Conservation (phyloP, 1,140 invertebrate genomes). For the Trichonephila clavata region DNA sequence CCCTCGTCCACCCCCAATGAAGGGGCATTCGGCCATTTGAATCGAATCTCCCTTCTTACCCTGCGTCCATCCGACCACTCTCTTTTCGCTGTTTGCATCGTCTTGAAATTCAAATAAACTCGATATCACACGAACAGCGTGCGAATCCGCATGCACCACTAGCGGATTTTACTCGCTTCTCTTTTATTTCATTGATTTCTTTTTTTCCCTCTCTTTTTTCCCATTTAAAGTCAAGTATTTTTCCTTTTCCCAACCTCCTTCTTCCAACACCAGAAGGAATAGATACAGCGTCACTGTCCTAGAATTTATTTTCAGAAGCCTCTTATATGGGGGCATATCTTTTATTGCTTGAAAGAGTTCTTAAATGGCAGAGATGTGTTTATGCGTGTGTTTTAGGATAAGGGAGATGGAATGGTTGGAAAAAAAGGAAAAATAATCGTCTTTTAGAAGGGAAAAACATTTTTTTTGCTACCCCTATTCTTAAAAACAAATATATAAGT, state of each 20-base stretch:
- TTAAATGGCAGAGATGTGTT: constrained; percentile 14
- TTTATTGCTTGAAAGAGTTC: constrained; percentile 22
- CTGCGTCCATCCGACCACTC: constrained; percentile 37
- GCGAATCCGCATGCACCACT: constrained; percentile 47
- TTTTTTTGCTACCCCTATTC: too few species aligned
- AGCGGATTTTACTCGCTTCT: not conserved
- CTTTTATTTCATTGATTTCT: constrained; percentile 39
- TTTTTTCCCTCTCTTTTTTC: not conserved
- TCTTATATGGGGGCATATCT: not conserved
- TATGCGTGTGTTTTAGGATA: not conserved
- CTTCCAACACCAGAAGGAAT: not conserved
- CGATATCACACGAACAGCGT: constrained; percentile 34
- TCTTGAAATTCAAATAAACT: constrained; percentile 65
- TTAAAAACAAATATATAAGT: too few species aligned
- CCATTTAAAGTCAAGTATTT: not conserved
- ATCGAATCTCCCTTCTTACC: constrained; percentile 19
- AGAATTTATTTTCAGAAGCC: constrained; percentile 2
- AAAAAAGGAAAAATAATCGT: not conserved
- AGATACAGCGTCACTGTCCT: not conserved
- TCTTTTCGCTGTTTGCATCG: constrained; percentile 1
- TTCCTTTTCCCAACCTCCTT: not conserved
- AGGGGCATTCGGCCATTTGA: constrained; percentile 31
- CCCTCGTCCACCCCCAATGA: not conserved
- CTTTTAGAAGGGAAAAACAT: too few species aligned
- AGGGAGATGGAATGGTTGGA: not conserved